phyloP scores from a whole-genome alignment of 35 echinoderm and acorn worm species.

The Stichopus chloronotus region DNA sequence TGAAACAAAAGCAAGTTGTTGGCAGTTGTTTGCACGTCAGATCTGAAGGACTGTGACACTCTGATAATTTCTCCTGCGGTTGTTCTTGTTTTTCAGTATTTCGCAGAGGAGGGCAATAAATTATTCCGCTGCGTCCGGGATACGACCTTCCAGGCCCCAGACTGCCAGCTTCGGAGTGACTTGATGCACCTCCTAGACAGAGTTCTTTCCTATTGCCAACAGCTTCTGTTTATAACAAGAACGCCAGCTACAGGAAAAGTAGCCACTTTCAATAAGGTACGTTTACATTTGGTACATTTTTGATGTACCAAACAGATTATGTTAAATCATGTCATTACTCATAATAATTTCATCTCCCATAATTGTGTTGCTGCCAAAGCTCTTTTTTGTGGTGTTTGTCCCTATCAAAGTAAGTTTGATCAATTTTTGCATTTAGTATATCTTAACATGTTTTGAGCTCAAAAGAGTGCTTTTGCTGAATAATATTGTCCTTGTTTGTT shows the following conservation, averaged over 20 bases:
- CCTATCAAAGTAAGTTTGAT: no score
- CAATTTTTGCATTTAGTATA: no score
- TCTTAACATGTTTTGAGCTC: no score
- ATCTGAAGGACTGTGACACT: no score
- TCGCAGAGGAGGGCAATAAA: conserved; percentile 98
- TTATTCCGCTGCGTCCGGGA: conserved; percentile 87
- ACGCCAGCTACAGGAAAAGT: conserved; percentile 82
- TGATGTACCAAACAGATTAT: neutral
- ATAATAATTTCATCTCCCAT: neutral
- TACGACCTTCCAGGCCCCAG: conserved; percentile 77
- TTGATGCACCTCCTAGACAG: conserved; percentile 76
- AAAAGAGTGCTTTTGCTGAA: no score
- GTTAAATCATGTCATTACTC: neutral
- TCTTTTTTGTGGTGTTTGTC: no score
- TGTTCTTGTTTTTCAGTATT: conserved; percentile 67
- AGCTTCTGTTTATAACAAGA: conserved; percentile 88
- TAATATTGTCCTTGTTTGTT: no score
- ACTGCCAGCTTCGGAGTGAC: conserved; percentile 76
- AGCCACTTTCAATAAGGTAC: conserved; percentile 94
- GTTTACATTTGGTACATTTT: neutral
- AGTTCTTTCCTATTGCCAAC: conserved; percentile 89
- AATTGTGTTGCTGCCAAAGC: neutral
- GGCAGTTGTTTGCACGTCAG: no score
- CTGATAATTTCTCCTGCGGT: neutral
- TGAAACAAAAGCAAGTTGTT: no score